Evolutionary conservation across 2,888 invertebrate species (phyloP).

Genomic region (Eurois occulta): DNA sequence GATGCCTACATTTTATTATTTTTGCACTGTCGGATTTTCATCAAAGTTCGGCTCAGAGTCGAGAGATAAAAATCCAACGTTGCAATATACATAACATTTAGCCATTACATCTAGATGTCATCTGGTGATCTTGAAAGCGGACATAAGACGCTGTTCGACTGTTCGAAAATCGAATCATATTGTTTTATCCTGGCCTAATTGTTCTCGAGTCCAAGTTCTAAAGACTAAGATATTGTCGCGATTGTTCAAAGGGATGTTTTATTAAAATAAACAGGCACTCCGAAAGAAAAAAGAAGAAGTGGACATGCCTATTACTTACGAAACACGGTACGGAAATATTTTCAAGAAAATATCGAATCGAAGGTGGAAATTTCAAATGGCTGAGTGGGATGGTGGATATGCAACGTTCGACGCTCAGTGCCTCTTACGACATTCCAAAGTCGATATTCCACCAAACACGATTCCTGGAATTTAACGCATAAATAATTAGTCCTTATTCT

Average conservation of each 20-base stretch:
- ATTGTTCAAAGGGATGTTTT: constrained; percentile 14
- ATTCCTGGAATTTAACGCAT: constrained; percentile 2
- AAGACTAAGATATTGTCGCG: constrained; percentile 24
- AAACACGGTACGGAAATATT: not conserved
- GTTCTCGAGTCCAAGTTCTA: constrained; percentile 28
- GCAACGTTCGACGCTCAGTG: not conserved
- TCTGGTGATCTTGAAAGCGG: not conserved
- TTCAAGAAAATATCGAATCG: not conserved
- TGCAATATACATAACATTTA: not conserved
- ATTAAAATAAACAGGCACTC: not conserved
- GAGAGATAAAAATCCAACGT: not conserved
- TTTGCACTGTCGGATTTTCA: not conserved
- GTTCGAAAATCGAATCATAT: not conserved
- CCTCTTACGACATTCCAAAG: not conserved
- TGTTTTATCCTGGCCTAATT: not conserved
- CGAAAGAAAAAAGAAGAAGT: not conserved
- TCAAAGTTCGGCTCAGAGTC: not conserved
- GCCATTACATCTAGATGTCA: not conserved
- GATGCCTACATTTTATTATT: not conserved
- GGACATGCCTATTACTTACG: not conserved
- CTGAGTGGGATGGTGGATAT: not conserved
- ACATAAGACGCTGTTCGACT: not conserved
- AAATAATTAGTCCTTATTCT: constrained; percentile 7
- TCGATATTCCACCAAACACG: not conserved
- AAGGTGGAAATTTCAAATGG: not conserved